Base-by-base conservation (phyloP, 2,888 invertebrate species). In the Polydrusus pterygomalis region DNA sequence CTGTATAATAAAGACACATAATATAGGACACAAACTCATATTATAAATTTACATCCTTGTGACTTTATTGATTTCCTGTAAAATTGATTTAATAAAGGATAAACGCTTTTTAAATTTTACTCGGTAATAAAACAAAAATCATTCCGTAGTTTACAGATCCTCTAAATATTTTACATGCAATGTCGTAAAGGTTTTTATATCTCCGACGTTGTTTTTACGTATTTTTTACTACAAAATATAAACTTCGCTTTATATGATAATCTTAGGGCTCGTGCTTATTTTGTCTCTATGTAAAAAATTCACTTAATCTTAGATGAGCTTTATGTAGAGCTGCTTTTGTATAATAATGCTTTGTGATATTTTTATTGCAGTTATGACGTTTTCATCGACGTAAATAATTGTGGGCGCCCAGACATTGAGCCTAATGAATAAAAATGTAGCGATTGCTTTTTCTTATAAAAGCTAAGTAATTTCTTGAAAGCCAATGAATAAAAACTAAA, bases 141-240 rank as follows among this genome's bases (percentile, higher is more conserved):
- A 25, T 25, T 51, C 11, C 8, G 25, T 51, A 51, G 20, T 10
- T 51, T 51, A 51, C 10, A 20, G 13, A 18, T 18, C 13, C 9
- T 9, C 51, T 51, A 51, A 51, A 51, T 51, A 51, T 51, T 51
- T 25, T 25, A 51, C 9, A 51, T 25, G 20, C 51, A 25, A 20
- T 51, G 11, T 51, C 51, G 51, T 51, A 51, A 51, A 51, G 25
- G 13, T 25, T 51, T 51, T 51, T 51, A 51, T 51, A 20, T 51
- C 51, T 20, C 18, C 0, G 18, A 10, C 18, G 51, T 51, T 25
- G 25, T 47, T 51, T 20, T 51, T 34, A 34, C 34, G 34, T 9
- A 34, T 34, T 34, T 25, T 34, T 34, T 25, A 25, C 25, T 13
- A 51, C 25, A 51, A 51, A 18, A 51, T 10, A 51, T 51, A 51